Evolutionary conservation across 2,797 vertebrate species (phyloP).

Genomic region (Fringilla coelebs): DNA sequence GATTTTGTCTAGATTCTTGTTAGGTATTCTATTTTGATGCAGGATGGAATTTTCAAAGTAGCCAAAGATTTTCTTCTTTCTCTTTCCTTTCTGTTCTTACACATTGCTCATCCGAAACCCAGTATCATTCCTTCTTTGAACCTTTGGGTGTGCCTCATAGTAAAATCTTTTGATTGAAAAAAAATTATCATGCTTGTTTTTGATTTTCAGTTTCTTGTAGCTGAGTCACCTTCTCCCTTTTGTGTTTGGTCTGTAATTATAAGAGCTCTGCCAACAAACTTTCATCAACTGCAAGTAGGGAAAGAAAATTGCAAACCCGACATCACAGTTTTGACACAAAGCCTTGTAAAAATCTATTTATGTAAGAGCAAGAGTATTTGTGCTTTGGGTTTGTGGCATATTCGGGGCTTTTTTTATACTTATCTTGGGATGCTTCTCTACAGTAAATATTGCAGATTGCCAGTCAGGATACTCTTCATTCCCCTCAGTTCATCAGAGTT

Average conservation of each 20-base stretch:
- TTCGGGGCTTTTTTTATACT: neutral
- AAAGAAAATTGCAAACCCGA: neutral
- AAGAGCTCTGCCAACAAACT: neutral
- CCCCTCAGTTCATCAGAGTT: neutral
- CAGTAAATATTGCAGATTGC: neutral
- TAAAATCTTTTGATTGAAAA: neutral
- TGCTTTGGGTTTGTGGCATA: neutral
- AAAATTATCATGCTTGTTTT: neutral
- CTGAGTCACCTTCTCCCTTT: slow-evolving; percentile 25
- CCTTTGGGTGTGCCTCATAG: neutral
- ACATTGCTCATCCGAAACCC: neutral
- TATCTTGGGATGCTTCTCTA: neutral
- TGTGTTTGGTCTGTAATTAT: slow-evolving; percentile 37
- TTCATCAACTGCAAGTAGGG: neutral
- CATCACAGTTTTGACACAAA: neutral
- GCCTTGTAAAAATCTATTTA: neutral
- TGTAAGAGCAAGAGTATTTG: neutral
- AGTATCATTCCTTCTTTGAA: neutral
- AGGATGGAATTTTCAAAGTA: neutral
- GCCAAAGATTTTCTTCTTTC: neutral
- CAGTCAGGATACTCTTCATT: neutral
- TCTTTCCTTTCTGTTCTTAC: neutral
- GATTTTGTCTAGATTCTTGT: neutral
- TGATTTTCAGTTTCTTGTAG: neutral
- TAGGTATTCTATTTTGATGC: neutral